Evolutionary conservation across 2,888 invertebrate species (phyloP), one percentile per base, ranked within the genome.

Genomic region (Epistrophe eligans): DNA sequence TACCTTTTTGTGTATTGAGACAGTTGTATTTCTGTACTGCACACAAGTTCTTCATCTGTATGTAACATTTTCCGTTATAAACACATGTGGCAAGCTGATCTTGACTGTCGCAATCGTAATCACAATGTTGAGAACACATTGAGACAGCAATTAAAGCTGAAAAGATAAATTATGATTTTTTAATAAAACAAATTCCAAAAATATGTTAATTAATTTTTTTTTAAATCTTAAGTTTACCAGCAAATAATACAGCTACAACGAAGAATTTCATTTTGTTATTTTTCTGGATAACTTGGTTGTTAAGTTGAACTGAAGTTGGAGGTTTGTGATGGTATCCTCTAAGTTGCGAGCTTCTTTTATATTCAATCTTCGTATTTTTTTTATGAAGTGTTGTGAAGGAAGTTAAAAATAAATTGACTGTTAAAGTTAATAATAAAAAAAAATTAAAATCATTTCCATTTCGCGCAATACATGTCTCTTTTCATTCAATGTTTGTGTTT

Each of bases 211-310:
- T 2, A 24, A 38, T 10, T 24, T 24, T 2, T 8, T 28, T 45
- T 24, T 28, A 13, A 17, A n/a, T 52, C 15, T 38, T n/a, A 24
- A 57, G 28, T 45, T 24, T 45, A 57, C 72, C 72, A 45, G 11
- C n/a, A 35, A 57, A 17, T 11, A 72, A 28, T 17, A 57, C n/a
- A 40, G 9, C 40, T n/a, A 55, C 40, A 8, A 28, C 10, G 40
- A 57, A 7, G 57, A 57, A 71, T 57, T 71, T 71, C 71, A 71
- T 71, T 57, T 71, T 71, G 1, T n/a, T 13, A 32, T 48, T 28
- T 24, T 24, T 24, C 24, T 24, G 4, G 17, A 17, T 28, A 11
- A 17, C 40, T 62, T 62, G 10, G 32, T 10, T 17, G 35, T 50
- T 28, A 17, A 9, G 19, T 19, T n/a, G 38, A 19, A 4, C 0